Base-by-base conservation (phyloP, 1,140 invertebrate genomes). In the Dermatophagoides farinae region DNA sequence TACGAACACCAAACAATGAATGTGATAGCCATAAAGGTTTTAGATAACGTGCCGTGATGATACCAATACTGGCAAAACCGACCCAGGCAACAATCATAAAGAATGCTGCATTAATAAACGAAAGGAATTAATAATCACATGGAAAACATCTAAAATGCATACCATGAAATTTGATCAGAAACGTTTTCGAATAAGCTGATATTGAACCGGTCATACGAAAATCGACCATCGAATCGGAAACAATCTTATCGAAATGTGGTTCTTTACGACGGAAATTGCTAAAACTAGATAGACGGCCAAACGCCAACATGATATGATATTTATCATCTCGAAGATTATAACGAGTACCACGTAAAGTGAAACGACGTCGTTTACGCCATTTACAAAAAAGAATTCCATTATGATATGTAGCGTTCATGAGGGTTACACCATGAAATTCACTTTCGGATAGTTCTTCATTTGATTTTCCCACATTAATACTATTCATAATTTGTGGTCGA, bases 81-180 rank as follows among this genome's bases (percentile, higher is more conserved):
- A 95, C 80, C 90, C 90, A 96, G 2, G 88, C 87, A 0, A 80
- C 77, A 41, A 93, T 73, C 90, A 96, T 95, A 66, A 95, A 81
- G 65, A 78, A 61, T 12, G 63, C 64, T 60, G 22, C 10, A 52
- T 20, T 8, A 5, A n/a, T 57, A 20, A 25, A 60, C 50, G 1
- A 52, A 39, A 31, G 12, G 5, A 57, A 57, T 41, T 57, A 16
- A 38, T 20, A 57, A 38, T 57, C 25, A 57, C 11, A 41, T 57
- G 8, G 8, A 31, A 20, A 2, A 51, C 6, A 31, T 38, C 11
- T 9, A 16, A 43, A 14, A 23, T 5, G 16, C 43, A 20, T 58
- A 60, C 58, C 58, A 50, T 60, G 58, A 38, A 60, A 18, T 60
- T 49, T 60, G 16, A 60, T 41, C 18, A 60, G 20, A 37, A 60